Percentiles rank a stretch among this genome's conserved stretches.
Evolutionary conservation across 2,113 vertebrate species (phyloP).

Genomic region (Chauna torquata): DNA sequence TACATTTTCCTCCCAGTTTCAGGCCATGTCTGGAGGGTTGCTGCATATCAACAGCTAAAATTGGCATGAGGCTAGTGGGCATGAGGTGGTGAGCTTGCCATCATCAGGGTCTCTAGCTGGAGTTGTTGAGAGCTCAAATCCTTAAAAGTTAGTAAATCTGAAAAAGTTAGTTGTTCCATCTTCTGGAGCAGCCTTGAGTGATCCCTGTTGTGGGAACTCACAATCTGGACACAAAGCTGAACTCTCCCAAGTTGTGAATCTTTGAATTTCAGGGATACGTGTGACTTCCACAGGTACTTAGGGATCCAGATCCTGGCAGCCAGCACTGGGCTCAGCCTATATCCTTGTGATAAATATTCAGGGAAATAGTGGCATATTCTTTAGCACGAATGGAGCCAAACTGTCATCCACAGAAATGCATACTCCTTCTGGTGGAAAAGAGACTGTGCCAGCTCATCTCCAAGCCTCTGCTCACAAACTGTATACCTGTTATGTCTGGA

Average conservation of each 20-base stretch:
- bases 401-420: slow-evolving; percentile 2
- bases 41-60: not conserved
- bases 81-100: not conserved
- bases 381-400: not conserved
- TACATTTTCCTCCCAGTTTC: not conserved
- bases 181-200: not conserved
- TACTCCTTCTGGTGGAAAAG: slow-evolving; percentile 36
- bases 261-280: not conserved
- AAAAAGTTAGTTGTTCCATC: not conserved
- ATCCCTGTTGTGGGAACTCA: not conserved
- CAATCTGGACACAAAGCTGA: not conserved
- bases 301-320: not conserved
- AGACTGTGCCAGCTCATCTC: slow-evolving; percentile 25
- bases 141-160: no score
- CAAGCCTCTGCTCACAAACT: not conserved
- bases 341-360: not conserved
- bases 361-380: not conserved
- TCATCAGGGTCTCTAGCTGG: not conserved
- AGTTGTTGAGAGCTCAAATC: not conserved
- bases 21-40: not conserved
- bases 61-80: not conserved
- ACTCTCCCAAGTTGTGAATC: not conserved
- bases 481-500: slow-evolving; percentile 34
- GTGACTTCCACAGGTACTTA: not conserved
- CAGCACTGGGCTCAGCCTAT: not conserved